These are phyloP conservation scores for Oncorhynchus keta DNA, from an alignment of 2,113 vertebrate genomes.

Conservation along the genomic window DNA sequence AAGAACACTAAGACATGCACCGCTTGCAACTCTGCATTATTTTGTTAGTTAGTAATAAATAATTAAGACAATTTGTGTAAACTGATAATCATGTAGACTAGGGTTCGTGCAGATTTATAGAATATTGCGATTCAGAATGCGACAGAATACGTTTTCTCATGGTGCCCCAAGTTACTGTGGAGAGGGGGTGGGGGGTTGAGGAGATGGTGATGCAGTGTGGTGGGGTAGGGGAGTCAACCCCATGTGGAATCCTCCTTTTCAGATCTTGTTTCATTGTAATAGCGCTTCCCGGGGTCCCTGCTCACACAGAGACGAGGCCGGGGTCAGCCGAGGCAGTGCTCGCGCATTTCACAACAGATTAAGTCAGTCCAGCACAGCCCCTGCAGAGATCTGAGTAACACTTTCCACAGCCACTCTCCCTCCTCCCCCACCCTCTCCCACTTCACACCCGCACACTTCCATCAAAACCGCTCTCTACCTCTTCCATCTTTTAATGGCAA, in stretches of 20 bases:
- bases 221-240: constrained; percentile 33
- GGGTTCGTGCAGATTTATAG: too few relatives aligned
- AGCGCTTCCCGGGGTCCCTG: not conserved
- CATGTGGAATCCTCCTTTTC: constrained; percentile 51
- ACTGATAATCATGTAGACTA: too few relatives aligned
- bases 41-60: too few relatives aligned
- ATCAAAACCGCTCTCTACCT: constrained; percentile 19
- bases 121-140: too few relatives aligned
- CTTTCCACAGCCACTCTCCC: constrained; percentile 27
- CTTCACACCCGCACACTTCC: constrained; percentile 16
- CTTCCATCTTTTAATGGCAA: constrained; percentile 41
- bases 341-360: constrained; percentile 60
- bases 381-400: constrained; percentile 56
- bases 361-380: constrained; percentile 49
- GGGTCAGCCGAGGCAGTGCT: constrained; percentile 31
- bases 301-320: constrained; percentile 23
- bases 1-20: too few relatives aligned
- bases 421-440: constrained; percentile 13
- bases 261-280: constrained; percentile 54
- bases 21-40: too few relatives aligned
- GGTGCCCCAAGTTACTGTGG: not conserved
- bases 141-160: too few relatives aligned
- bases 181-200: constrained; percentile 21
- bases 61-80: too few relatives aligned
- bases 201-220: constrained; percentile 8